A percentile compares a stretch with the other conserved stretches of the same genome.
These are phyloP conservation scores for Egretta garzetta DNA, from an alignment of 2,113 vertebrate genomes.

Conservation along the genomic window DNA sequence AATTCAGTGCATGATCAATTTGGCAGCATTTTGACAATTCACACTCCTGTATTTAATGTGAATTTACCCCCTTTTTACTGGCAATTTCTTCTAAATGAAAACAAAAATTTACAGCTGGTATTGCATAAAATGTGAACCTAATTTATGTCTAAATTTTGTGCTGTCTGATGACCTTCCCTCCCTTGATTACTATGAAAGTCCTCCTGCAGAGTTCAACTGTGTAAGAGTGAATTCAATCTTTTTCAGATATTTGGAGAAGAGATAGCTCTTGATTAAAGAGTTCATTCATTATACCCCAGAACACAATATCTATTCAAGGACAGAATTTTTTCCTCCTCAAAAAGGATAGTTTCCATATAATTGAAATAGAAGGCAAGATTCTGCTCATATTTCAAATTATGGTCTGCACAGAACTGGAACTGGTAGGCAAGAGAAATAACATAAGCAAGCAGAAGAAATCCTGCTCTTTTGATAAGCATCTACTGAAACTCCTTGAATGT, in stretches of 20 bases:
- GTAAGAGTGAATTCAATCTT: not conserved
- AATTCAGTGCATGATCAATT: not conserved
- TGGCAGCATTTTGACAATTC: not conserved
- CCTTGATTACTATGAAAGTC: not conserved
- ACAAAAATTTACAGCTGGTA: not conserved
- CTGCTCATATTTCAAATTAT: not conserved
- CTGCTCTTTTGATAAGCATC: not conserved
- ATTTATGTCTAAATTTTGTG: constrained; percentile 2
- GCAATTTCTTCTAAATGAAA: not conserved
- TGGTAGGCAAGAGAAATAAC: not conserved
- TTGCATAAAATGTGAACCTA: not conserved
- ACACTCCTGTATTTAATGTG: not conserved
- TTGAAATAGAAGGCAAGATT: not conserved
- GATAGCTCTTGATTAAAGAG: not conserved
- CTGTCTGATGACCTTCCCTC: not conserved
- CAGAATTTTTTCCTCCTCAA: not conserved
- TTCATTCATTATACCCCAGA: not conserved
- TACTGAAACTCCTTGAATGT: not conserved
- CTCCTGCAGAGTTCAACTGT: not conserved
- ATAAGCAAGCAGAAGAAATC: not conserved
- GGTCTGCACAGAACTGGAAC: not conserved
- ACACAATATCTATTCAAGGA: not conserved
- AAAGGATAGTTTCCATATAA: not conserved
- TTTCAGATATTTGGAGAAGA: not conserved
- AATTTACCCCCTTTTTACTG: not conserved